Evolutionary conservation across 2,888 invertebrate genomes (phyloP), one percentile per base, ranked within the genome.

Genomic region (Acronicta alni): DNA sequence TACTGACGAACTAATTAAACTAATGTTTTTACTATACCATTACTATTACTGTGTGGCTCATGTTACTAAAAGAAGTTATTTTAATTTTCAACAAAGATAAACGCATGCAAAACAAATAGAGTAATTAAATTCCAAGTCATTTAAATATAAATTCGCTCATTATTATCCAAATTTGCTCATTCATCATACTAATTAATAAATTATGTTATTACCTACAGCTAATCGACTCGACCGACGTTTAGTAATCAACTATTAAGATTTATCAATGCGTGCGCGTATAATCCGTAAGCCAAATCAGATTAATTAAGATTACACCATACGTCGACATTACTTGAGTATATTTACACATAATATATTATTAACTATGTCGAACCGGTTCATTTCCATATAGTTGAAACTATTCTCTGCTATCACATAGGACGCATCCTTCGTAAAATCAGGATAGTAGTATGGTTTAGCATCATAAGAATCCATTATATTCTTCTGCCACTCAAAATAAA

Each of bases 291-390:
- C 65, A 74, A 64, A 54, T 46, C 55, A 52, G 71, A 70, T 74
- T 74, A 72, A 74, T 72, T 74, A 72, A 72, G 75, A 72, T 75
- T 65, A 72, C 52, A 52, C 42, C 55, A 65, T 64, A 59, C 51
- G 51, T 48, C 47, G 52, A 42, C 53, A 69, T 45, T 69, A 58
- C 59, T 23, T 38, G 42, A 72, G 55, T 61, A 51, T 43, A 54
- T 35, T 14, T 52, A 48, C 10, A 26, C 14, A 26, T 9, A 7
- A 23, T 5, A 23, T 23, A 6, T 20, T 7, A 7, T 3, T 20
- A 37, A 23, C 15, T 30, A 32, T 15, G 17, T n/a, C 14, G 15
- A 45, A 49, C 41, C 30, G 55, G 37, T 42, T 47, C 8, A 57
- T 57, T 44, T 62, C 9, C 26, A 35, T 35, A 35, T n/a, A 35